These are phyloP conservation scores for Aurelia sp. DNA, from an alignment of 30 jellyfish, hydroid and myxozoan species.

Conservation along the genomic window DNA sequence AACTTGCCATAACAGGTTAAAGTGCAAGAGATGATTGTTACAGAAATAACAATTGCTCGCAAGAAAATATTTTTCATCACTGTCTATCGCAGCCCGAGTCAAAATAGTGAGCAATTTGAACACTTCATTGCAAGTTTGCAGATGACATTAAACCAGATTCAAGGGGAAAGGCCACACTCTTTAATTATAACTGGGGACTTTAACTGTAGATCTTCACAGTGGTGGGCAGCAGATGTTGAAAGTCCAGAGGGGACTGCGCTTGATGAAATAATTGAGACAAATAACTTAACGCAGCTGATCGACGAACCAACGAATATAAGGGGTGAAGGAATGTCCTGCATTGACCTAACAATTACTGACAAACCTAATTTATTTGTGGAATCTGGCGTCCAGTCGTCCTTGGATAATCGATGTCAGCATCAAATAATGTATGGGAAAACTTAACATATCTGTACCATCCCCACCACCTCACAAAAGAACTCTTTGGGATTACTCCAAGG, in stretches of 20 bases:
- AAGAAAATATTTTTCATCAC: too few relatives aligned
- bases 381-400: too few relatives aligned
- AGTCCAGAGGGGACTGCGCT: not conserved
- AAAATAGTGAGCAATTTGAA: too few relatives aligned
- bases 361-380: constrained; percentile 1
- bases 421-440: too few relatives aligned
- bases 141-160: constrained; percentile 3
- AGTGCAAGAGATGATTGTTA: constrained; percentile 29
- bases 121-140: too few relatives aligned
- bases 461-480: constrained; percentile 12
- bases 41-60: constrained; percentile 39
- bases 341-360: not conserved
- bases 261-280: constrained; percentile 18
- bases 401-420: too few relatives aligned
- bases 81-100: too few relatives aligned
- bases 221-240: constrained; percentile 30
- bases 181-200: not conserved
- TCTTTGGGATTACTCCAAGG: constrained; percentile 14
- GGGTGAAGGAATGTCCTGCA: too few relatives aligned
- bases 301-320: too few relatives aligned
- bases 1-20: too few relatives aligned
- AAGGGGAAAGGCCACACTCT: constrained; percentile 17
- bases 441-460: constrained; percentile 1
- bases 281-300: not conserved
- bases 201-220: not conserved